phyloP scores from a whole-genome alignment of 2,113 vertebrate species.

The Erinaceus europaeus region DNA sequence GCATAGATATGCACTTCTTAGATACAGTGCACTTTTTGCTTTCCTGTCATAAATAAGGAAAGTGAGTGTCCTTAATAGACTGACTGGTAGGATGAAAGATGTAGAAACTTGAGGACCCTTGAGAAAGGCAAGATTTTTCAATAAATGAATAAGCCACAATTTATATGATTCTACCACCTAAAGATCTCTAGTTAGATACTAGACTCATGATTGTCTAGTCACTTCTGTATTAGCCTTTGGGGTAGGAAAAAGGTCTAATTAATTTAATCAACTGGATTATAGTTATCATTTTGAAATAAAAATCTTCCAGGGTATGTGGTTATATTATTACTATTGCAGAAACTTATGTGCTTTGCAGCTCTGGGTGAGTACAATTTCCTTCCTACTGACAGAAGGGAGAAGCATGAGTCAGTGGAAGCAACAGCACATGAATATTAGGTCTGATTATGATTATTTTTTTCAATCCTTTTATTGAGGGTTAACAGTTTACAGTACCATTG shows the following conservation, averaged over 20 bases:
- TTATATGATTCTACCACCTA: constrained; percentile 39
- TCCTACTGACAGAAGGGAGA: neutral
- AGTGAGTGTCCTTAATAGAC: neutral
- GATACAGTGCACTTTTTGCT: neutral
- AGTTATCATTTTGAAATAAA: constrained; percentile 82
- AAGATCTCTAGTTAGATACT: constrained; percentile 56
- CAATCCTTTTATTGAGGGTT: neutral
- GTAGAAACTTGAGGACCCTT: constrained; percentile 4
- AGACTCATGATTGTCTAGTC: constrained; percentile 75
- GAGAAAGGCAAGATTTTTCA: constrained; percentile 35
- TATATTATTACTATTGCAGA: constrained; percentile 76
- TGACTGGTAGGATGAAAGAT: neutral
- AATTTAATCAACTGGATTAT: constrained; percentile 82
- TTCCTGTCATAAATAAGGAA: no score
- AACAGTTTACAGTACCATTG: no score
- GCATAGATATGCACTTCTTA: neutral
- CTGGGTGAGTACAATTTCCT: neutral
- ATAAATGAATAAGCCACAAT: constrained; percentile 33
- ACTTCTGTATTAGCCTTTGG: constrained; percentile 68
- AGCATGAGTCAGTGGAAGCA: neutral
- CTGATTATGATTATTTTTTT: neutral
- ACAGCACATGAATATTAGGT: neutral
- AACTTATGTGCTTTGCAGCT: constrained; percentile 5
- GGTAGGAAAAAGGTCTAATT: constrained; percentile 78
- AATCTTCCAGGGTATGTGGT: constrained; percentile 77